Evolutionary conservation across 2,113 vertebrate species (phyloP), one percentile per base, ranked within the genome.

Genomic region (Onychostoma macrolepis): DNA sequence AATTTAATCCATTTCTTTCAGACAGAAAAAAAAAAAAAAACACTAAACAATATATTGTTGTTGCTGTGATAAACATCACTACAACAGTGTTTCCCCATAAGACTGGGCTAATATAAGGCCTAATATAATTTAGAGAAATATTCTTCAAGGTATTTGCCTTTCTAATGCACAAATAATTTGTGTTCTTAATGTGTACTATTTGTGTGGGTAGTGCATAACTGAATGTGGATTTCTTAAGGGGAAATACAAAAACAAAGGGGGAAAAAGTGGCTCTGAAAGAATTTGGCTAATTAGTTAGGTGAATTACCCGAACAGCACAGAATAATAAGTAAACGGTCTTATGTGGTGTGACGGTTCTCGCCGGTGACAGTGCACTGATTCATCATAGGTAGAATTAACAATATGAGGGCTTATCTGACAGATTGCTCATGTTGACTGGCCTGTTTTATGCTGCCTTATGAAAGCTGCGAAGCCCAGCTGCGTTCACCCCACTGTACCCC

Each of bases 401-500:
- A 84, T 75, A 74, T 58, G 28, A 53, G 33, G 33, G 65, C 50
- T 84, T 84, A 75, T 84, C 83, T 74, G 69, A 36, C 69, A 26
- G 69, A 84, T 84, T 72, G 83, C 67, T 84, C 28, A 56, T 56
- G 45, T 84, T 45, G 61, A 67, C 80, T 30, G 26, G 80, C 13
- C 15, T 36, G 80, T 61, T 65, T 81, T 65, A 13, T 43, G 56
- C 6, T 26, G 24, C 9, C 38, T 58, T 72, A 43, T 75, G 69
- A 84, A 84, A 84, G 69, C 28, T 1, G 6, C 6, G n/a, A 26
- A 74, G 30, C 82, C 65, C 82, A 74, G 67, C 67, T 72, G 82
- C 10, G 43, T 84, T 84, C 65, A 48, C 45, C 28, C 41, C 8
- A 3, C 41, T 56, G 72, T 45, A 48, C 45, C 19, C 41, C 33